These are phyloP conservation scores for Drosophila cardini DNA, from an alignment of 1,140 invertebrate genomes.

Conservation along the genomic window DNA sequence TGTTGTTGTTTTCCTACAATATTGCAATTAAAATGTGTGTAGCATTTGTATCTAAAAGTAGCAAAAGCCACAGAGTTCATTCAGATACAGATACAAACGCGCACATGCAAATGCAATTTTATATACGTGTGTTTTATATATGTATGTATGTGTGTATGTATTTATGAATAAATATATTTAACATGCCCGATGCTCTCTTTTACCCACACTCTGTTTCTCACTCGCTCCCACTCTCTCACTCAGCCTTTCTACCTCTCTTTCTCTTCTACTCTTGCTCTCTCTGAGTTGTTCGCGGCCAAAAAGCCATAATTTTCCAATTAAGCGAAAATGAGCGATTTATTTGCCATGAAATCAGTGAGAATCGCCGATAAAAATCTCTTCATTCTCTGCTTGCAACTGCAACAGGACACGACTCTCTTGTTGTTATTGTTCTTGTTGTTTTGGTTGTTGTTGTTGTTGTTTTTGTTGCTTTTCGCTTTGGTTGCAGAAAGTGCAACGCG, in stretches of 20 bases:
- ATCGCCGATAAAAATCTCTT: slow-evolving; percentile 85
- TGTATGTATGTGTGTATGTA: background rate
- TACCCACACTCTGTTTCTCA: background rate
- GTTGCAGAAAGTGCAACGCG: slow-evolving; percentile 78
- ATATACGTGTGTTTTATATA: background rate
- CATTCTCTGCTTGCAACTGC: slow-evolving; percentile 69
- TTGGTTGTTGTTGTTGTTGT: slow-evolving; percentile 41
- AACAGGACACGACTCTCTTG: slow-evolving; percentile 38
- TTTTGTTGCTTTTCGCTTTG: slow-evolving; percentile 72
- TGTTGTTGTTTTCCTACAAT: slow-evolving; percentile 14
- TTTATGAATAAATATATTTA: background rate
- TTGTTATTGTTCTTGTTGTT: slow-evolving; percentile 31
- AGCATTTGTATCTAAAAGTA: slow-evolving; percentile 44
- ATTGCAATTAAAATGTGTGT: slow-evolving; percentile 40
- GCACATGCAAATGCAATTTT: slow-evolving; percentile 6
- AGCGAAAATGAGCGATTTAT: slow-evolving; percentile 85
- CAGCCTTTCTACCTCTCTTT: background rate
- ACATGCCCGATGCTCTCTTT: background rate
- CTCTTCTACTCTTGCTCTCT: background rate
- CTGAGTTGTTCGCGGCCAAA: slow-evolving; percentile 61
- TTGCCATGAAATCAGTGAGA: slow-evolving; percentile 85
- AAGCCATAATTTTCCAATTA: slow-evolving; percentile 85
- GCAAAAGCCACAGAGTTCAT: slow-evolving; percentile 22
- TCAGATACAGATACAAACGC: slow-evolving; percentile 20
- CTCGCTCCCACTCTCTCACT: background rate